phyloP scores from a whole-genome alignment of 2,797 vertebrate genomes.

The Phrynocephalus guinanensis region DNA sequence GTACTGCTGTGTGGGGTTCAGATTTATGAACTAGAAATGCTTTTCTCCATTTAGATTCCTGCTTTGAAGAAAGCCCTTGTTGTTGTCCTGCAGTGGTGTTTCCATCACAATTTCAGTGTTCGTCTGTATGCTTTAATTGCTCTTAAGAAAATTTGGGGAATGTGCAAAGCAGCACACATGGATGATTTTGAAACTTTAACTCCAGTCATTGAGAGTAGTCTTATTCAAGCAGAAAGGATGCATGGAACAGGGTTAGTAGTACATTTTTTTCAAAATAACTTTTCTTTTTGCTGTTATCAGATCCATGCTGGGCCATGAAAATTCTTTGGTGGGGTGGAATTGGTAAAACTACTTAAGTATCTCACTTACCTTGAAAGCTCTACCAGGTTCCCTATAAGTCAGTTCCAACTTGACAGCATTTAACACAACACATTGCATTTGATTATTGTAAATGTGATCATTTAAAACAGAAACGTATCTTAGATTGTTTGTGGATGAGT shows the following conservation, averaged over 20 bases:
- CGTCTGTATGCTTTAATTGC: conserved; percentile 93
- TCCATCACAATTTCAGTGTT: conserved; percentile 93
- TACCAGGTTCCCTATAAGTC: no score
- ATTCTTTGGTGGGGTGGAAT: no score
- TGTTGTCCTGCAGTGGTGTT: conserved; percentile 89
- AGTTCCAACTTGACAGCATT: no score
- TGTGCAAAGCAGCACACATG: conserved; percentile 71
- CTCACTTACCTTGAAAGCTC: no score
- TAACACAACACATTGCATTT: background rate
- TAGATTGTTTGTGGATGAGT: background rate
- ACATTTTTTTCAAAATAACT: background rate
- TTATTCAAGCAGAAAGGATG: conserved; percentile 89
- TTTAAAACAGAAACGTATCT: background rate
- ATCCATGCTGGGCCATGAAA: background rate
- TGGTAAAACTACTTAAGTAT: background rate
- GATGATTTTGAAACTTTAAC: conserved; percentile 81
- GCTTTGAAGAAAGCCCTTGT: conserved; percentile 84
- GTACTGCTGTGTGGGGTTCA: background rate
- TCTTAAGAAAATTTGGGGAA: conserved; percentile 90
- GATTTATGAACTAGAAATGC: conserved; percentile 11
- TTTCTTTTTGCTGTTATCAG: background rate
- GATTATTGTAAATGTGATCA: background rate
- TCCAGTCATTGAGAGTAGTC: conserved; percentile 86
- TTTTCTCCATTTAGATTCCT: conserved; percentile 62
- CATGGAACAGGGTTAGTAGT: conserved; percentile 86